Evolutionary conservation across 2,888 invertebrate genomes (phyloP), one percentile per base, ranked within the genome.

Genomic region (Ashinkailepas kermadecensis): DNA sequence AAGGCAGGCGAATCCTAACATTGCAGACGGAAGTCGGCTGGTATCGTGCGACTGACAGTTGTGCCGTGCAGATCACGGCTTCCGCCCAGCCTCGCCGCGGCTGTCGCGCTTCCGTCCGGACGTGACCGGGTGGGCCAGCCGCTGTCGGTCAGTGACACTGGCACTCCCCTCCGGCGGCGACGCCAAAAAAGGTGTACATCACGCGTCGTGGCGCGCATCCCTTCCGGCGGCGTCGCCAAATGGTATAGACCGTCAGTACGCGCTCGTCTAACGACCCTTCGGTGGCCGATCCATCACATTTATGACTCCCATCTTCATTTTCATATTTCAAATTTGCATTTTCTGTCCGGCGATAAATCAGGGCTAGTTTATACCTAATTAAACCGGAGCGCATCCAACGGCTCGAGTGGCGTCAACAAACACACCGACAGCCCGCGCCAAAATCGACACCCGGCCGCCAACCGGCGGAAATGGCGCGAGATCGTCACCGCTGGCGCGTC

Each of bases 241-340:
- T 21, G 74, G 54, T 74, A 56, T 54, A 74, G 11, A 2, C 11
- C 56, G 74, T 54, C 74, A 21, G 54, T 54, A 21, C 74, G 21
- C 13, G 8, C 54, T 54, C 56, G 54, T 74, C 74, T 74, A 74
- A 74, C 74, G 74, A 54, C 74, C 18, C 74, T 74, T 56, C 21
- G 54, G 74, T 74, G 74, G 74, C 54, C 74, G 21, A 74, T 74
- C 39, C 74, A 74, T 74, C 74, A 74, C 74, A 74, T 74, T 74
- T 74, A 74, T 56, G 74, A 74, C 74, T 74, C 56, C 74, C 74
- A 74, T 74, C 74, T 74, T 74, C 74, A 74, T 74, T 74, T 74
- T 74, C 74, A 74, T 74, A 74, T 74, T 74, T 74, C 74, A 74
- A 54, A 74, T 74, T 74, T 74, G 74, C 74, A 74, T 74, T 74